Conservation (phyloP, 2,888 invertebrate genomes). For the Cantharis rufa region DNA sequence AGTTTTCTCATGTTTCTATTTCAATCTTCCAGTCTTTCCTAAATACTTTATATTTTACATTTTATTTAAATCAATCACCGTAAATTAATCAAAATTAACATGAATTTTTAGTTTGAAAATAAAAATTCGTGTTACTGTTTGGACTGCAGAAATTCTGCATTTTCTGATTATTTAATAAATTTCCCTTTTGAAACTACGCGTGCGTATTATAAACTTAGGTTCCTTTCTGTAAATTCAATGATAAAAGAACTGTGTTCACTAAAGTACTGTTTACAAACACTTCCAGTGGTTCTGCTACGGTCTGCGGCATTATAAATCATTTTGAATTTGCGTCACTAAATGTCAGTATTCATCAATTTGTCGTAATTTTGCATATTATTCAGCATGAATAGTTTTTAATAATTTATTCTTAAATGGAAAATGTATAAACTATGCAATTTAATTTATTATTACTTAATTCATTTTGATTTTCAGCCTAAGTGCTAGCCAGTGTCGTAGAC, state of each 20-base stretch:
- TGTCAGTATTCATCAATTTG: not conserved
- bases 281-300: not conserved
- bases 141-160: too few relatives aligned
- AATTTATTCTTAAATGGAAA: not conserved
- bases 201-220: not conserved
- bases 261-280: too few relatives aligned
- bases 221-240: too few relatives aligned
- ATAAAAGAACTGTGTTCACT: too few relatives aligned
- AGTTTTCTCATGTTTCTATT: too few relatives aligned
- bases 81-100: too few relatives aligned
- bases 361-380: not conserved
- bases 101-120: too few relatives aligned
- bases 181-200: not conserved
- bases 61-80: too few relatives aligned
- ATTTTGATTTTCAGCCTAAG: not conserved
- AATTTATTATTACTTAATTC: not conserved
- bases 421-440: not conserved
- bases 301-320: not conserved
- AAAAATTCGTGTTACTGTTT: too few relatives aligned
- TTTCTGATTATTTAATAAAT: too few relatives aligned
- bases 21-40: too few relatives aligned
- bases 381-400: not conserved
- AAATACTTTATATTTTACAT: too few relatives aligned
- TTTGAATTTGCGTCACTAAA: not conserved
- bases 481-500: not conserved